phyloP scores from a whole-genome alignment of 2,113 vertebrate species.

The Spea multiplicata region DNA sequence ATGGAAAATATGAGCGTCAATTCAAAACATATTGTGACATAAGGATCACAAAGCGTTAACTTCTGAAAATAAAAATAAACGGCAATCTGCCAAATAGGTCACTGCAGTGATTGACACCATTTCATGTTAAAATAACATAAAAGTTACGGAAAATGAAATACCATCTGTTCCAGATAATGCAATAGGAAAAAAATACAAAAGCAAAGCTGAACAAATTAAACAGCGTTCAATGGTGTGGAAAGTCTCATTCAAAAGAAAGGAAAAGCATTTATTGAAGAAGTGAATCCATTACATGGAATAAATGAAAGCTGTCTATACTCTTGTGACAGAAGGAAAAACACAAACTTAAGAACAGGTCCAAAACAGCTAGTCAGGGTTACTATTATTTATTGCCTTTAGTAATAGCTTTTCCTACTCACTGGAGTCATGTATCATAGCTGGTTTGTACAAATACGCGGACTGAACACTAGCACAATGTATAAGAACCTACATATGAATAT shows the following conservation, averaged over 20 bases:
- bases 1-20: no score
- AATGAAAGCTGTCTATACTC: not conserved
- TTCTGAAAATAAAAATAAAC: no score
- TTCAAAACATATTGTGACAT: no score
- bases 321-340: not conserved
- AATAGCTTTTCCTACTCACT: not conserved
- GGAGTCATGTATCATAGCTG: no score
- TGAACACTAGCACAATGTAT: no score
- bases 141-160: slow-evolving; percentile 1
- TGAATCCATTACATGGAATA: not conserved
- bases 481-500: no score
- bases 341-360: not conserved
- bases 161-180: not conserved
- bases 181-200: slow-evolving; percentile 15
- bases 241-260: not conserved
- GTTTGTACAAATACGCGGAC: no score
- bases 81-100: not conserved
- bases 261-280: not conserved
- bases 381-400: not conserved
- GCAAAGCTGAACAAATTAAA: not conserved
- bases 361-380: not conserved
- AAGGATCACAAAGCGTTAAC: no score
- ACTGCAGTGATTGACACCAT: not conserved
- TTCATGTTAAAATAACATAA: not conserved
- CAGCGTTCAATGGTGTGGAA: slow-evolving; percentile 15